Evolutionary conservation across 2,113 vertebrate genomes (phyloP).

Genomic region (Oreochromis niloticus): DNA sequence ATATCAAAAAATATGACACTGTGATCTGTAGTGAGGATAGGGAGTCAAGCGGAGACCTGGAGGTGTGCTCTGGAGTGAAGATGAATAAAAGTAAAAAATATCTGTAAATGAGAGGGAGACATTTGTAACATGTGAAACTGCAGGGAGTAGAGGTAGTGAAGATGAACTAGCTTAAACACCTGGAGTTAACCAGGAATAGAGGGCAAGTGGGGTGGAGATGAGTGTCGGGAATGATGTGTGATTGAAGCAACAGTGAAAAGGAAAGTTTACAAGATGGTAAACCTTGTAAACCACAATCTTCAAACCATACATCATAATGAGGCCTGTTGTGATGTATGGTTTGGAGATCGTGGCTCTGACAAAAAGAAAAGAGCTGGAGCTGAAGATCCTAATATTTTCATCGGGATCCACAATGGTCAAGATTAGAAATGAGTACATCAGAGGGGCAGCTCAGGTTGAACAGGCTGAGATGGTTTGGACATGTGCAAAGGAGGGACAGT

Average conservation of each 20-base stretch:
- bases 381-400: not conserved
- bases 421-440: not conserved
- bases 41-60: not conserved
- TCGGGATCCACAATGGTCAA: not conserved
- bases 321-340: not conserved
- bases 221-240: not conserved
- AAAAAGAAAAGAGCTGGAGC: not conserved
- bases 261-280: not conserved
- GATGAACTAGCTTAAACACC: not conserved
- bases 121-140: not conserved
- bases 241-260: not conserved
- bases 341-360: not conserved
- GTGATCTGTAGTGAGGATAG: not conserved
- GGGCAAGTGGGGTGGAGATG: not conserved
- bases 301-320: not conserved
- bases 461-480: not conserved
- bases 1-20: not conserved
- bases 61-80: not conserved
- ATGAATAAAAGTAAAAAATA: not conserved
- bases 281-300: not conserved
- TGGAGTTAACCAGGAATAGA: accelerated
- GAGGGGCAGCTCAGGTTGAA: not conserved
- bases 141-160: not conserved
- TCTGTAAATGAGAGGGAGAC: not conserved
- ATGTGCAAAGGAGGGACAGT: not conserved